A percentile compares a stretch with the other conserved stretches of the same genome.
These are phyloP conservation scores for Spongilla lacustris DNA, from an alignment of 37 sponge, comb jelly and placozoan genomes.

Conservation along the genomic window DNA sequence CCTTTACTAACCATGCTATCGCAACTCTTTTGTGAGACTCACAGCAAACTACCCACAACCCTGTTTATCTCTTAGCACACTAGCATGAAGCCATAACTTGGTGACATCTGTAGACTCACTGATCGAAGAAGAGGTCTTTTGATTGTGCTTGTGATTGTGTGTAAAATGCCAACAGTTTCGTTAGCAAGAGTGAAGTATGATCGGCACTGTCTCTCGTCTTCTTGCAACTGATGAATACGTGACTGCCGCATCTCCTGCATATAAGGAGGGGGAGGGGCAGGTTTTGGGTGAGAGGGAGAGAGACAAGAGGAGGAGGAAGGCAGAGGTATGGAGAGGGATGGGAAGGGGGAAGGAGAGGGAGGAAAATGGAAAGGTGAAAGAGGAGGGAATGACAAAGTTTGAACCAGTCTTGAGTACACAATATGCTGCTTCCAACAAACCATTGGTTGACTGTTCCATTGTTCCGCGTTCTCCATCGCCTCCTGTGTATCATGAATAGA, in stretches of 20 bases:
- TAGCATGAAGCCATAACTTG: neutral
- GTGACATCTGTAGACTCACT: too few species aligned
- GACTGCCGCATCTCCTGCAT: constrained; percentile 69
- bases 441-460: constrained; percentile 78
- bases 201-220: constrained; percentile 93
- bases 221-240: constrained; percentile 75
- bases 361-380: neutral
- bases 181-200: constrained; percentile 91
- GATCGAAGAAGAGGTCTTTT: constrained; percentile 80
- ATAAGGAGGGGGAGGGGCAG: too few species aligned
- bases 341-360: neutral
- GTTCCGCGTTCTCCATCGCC: constrained; percentile 66
- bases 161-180: constrained; percentile 86
- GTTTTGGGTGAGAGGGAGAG: too few species aligned
- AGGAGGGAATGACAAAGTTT: neutral
- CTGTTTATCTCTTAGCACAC: too few species aligned
- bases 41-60: too few species aligned
- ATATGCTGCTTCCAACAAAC: constrained; percentile 50
- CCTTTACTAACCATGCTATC: too few species aligned
- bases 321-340: neutral
- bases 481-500: constrained; percentile 93
- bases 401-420: too few species aligned
- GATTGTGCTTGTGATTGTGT: constrained; percentile 78
- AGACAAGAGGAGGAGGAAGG: too few species aligned
- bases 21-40: too few species aligned